Conservation (phyloP, 2,888 invertebrate genomes). For the Isotomurus palustris region DNA sequence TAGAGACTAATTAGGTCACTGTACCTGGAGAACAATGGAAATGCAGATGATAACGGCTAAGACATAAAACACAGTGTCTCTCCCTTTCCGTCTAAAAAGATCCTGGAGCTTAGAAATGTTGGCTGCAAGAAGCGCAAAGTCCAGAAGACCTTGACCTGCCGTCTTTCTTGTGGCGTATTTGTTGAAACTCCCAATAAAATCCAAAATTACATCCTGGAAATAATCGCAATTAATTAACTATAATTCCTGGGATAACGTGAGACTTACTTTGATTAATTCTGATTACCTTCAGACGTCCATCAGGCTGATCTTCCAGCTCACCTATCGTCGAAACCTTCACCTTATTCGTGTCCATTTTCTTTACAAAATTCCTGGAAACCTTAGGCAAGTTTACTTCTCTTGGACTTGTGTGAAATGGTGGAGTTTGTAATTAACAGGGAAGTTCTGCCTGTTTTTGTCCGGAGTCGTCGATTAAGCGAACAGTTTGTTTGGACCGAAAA, state of each 20-base stretch:
- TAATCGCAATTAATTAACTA: neutral
- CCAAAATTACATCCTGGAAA: constrained; percentile 8
- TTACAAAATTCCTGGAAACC: no score
- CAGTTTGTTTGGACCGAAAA: no score
- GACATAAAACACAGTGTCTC: constrained; percentile 72
- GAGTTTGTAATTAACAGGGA: no score
- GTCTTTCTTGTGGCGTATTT: constrained; percentile 87
- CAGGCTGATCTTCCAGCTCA: neutral
- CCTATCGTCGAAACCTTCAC: neutral
- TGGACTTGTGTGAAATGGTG: no score
- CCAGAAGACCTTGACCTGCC: constrained; percentile 82
- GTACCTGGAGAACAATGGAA: constrained; percentile 82
- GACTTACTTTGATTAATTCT: neutral
- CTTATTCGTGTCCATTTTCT: neutral
- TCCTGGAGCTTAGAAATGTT: constrained; percentile 84
- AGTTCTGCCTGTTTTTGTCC: no score
- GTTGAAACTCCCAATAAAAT: constrained; percentile 53
- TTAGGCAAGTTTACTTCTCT: no score
- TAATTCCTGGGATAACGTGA: neutral
- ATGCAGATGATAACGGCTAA: constrained; percentile 73
- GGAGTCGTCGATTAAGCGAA: no score
- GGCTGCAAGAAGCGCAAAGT: constrained; percentile 78
- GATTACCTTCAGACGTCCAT: no score
- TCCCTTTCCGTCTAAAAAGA: constrained; percentile 65
- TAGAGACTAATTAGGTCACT: no score